These are phyloP conservation scores for Chloroceryle aenea DNA, from an alignment of 2,113 vertebrate species.

Conservation along the genomic window DNA sequence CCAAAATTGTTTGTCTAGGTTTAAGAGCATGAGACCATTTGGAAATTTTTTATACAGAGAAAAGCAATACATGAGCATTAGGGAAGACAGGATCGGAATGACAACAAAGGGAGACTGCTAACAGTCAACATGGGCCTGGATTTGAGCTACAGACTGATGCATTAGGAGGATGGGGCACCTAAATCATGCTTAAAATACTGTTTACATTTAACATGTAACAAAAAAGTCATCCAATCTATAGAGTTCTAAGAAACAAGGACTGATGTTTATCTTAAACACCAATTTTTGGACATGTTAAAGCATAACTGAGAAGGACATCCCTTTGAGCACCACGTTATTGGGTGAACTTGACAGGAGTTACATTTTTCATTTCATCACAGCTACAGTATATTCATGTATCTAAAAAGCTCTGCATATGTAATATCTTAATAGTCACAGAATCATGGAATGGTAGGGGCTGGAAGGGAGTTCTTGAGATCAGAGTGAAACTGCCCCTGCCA, in stretches of 20 bases:
- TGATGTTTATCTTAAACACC: not conserved
- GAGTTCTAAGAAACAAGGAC: not conserved
- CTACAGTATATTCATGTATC: not conserved
- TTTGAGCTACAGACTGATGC: constrained; percentile 38
- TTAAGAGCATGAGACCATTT: not conserved
- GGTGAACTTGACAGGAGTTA: not conserved
- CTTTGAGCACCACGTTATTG: not conserved
- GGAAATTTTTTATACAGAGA: not conserved
- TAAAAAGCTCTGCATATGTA: not conserved
- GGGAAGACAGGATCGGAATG: not conserved
- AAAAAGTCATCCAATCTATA: not conserved
- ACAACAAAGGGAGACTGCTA: not conserved
- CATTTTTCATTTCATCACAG: constrained; percentile 24
- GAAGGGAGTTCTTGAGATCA: no score
- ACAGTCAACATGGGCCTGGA: not conserved
- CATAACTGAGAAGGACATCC: not conserved
- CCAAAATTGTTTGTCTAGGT: not conserved
- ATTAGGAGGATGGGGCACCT: not conserved
- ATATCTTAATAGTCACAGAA: not conserved
- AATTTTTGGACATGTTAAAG: not conserved
- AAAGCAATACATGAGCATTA: not conserved
- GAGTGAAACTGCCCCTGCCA: no score
- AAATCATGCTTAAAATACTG: not conserved
- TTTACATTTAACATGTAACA: not conserved
- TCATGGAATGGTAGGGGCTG: no score